Evolutionary conservation across 2,797 vertebrate genomes (phyloP), one percentile per base, ranked within the genome.

Genomic region (Amniataba percoides): DNA sequence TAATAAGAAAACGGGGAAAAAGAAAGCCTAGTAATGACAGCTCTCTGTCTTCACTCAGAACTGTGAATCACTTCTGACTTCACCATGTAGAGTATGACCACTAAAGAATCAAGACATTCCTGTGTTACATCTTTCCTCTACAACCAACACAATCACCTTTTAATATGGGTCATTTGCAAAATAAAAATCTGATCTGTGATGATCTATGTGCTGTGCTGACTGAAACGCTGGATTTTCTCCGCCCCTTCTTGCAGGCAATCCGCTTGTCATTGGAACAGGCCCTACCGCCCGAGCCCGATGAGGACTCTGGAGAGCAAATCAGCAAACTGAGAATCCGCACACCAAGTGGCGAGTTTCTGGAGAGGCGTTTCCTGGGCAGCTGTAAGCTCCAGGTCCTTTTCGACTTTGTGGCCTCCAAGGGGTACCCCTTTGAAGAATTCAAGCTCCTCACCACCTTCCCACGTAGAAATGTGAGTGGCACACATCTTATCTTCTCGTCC

Each of bases 401-500:
- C 76, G 97, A 98, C 96, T 99, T 98, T 69, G 97, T 99, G 89
- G 98, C 98, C 91, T 99, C 98, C 92, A 99, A 99, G 93, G 98
- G 98, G 74, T 99, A 96, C 93, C 98, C 98, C 52, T 97, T 96
- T 85, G 97, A 98, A 27, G 97, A 97, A 90, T 99, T 97, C 94
- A 99, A 99, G 94, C 94, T 99, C 87, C 96, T 99, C 92, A 99
- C 98, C 91, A 99, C 98, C 95, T 99, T 99, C 95, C 98, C 98
- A 25, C 97, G 98, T 94, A 98, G 97, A 98, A 98, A 98, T 89
- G 98, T 99, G 92, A 98, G 98, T 36, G 34, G 34, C 34, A 36
- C 27, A 31, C 27, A 31, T 31, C 27, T 31, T 5, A 31, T 31
- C 27, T 5, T 27, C 27, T 27, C 27, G 27, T 27, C 27, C 27